A percentile compares a stretch with the other conserved stretches of the same genome.
Conservation (phyloP, 2,888 invertebrate species). For the Stratiomys singularior region DNA sequence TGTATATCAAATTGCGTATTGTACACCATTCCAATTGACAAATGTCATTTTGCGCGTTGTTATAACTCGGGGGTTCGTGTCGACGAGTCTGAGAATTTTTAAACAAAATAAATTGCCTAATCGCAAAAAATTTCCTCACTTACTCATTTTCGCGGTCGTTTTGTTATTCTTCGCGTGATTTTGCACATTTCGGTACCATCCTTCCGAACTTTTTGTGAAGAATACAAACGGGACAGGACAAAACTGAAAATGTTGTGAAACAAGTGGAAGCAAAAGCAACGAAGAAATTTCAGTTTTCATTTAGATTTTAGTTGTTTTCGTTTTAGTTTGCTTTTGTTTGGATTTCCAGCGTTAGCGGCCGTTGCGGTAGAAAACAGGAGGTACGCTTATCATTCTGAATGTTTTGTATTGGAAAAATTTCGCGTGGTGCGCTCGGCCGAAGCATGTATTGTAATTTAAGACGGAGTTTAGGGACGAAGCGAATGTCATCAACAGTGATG, state of each 20-base stretch:
- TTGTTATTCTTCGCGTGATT: neutral
- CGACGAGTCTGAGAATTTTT: slow-evolving; percentile 16
- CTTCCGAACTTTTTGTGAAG: neutral
- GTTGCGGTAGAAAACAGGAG: slow-evolving; percentile 25
- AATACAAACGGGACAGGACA: slow-evolving; percentile 12
- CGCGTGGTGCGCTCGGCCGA: neutral
- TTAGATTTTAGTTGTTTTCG: slow-evolving; percentile 36
- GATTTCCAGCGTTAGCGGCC: slow-evolving; percentile 18
- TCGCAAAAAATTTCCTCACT: neutral
- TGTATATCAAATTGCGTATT: neutral
- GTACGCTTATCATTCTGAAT: neutral
- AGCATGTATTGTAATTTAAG: neutral
- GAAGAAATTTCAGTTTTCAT: slow-evolving; percentile 35
- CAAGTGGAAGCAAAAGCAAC: slow-evolving; percentile 21
- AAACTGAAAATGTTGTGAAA: slow-evolving; percentile 42
- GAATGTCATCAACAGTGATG: slow-evolving; percentile 21
- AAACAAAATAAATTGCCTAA: neutral
- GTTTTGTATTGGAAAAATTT: neutral
- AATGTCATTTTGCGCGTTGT: slow-evolving; percentile 48
- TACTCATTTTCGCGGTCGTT: neutral
- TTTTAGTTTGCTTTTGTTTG: slow-evolving; percentile 36
- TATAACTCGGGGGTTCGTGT: slow-evolving; percentile 15
- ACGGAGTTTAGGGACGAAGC: neutral
- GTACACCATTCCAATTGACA: slow-evolving; percentile 20
- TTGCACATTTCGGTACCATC: neutral